Conservation (phyloP, 2,888 invertebrate genomes). For the Barypeithes pellucidus region DNA sequence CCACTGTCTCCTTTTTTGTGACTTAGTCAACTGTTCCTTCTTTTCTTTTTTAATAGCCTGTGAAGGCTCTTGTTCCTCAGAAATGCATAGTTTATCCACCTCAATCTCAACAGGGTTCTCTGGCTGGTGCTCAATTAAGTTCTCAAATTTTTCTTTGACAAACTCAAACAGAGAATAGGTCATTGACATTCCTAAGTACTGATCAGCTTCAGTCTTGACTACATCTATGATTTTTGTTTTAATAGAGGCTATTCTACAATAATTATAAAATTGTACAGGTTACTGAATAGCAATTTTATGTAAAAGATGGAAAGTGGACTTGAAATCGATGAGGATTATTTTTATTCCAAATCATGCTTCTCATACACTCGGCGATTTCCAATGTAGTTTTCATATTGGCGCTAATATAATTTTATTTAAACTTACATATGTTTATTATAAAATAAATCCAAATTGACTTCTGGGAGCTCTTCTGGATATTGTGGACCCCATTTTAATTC, state of each 20-base stretch:
- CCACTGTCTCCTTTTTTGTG: constrained; percentile 93
- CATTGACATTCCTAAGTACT: constrained; percentile 93
- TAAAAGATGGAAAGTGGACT: too few species aligned
- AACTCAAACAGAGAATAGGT: constrained; percentile 95
- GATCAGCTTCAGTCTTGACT: constrained; percentile 82
- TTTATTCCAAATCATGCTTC: too few species aligned
- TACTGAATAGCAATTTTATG: too few species aligned
- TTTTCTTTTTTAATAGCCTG: constrained; percentile 76
- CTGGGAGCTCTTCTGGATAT: constrained; percentile 89
- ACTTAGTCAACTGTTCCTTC: constrained; percentile 90
- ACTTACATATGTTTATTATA: constrained; percentile 94
- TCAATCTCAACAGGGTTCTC: constrained; percentile 70
- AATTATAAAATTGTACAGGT: neutral
- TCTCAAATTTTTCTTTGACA: constrained; percentile 85
- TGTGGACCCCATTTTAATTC: constrained; percentile 90
- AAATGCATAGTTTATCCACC: constrained; percentile 74
- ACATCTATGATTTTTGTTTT: constrained; percentile 80
- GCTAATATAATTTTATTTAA: neutral
- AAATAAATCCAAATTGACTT: constrained; percentile 90
- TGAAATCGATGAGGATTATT: too few species aligned
- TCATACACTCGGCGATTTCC: too few species aligned
- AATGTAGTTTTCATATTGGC: too few species aligned
- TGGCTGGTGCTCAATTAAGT: constrained; percentile 82
- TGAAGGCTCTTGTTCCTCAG: constrained; percentile 65
- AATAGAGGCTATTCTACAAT: constrained; percentile 76